Base-by-base conservation (phyloP, 1,140 invertebrate genomes). In the Brachionus paranguensis region DNA sequence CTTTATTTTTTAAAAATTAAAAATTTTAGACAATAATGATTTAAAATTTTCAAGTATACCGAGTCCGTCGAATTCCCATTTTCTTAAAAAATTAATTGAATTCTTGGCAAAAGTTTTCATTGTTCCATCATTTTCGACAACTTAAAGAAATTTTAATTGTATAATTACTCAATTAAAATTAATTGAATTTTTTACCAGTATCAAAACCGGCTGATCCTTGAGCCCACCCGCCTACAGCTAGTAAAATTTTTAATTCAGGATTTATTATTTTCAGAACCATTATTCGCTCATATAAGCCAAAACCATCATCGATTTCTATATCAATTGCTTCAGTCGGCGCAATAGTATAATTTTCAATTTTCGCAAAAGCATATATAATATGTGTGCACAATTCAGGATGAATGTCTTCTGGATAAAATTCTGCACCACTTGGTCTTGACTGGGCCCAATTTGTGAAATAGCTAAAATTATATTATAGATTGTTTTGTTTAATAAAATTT, bases 361-460 rank as follows among this genome's bases (percentile, higher is more conserved):
- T 94, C 0, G 95, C 95, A 88, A 97, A 97, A 3, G 95, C 95
- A 87, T 95, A 97, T 27, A 98, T 93, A 14, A 98, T 90, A 89
- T 97, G 95, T 0, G 95, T 97, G 88, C 96, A 98, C 0, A 97
- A 92, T 24, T 85, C 86, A 0, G 95, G 90, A 87, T 97, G 94
- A 11, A 98, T 93, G 87, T 96, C 93, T 85, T 95, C 94, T 0
- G 96, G 94, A 64, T 91, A 92, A 89, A 96, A 97, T 88, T 93
- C 93, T 7, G 95, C 95, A 27, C 92, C 91, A 64, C 93, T 94
- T 0, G 95, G 93, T 68, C 95, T 91, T 87, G 95, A 96, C 84
- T 94, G 83, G 0, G 95, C 95, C 96, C 96, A 97, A 85, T 94
- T 96, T 2, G 96, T 96, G 88, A 95, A 92, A 87, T 97, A 98